Percentiles rank a stretch among this genome's conserved stretches.
These are phyloP conservation scores for Matsumyia berberina DNA, from an alignment of 2,888 invertebrate species.

Conservation along the genomic window DNA sequence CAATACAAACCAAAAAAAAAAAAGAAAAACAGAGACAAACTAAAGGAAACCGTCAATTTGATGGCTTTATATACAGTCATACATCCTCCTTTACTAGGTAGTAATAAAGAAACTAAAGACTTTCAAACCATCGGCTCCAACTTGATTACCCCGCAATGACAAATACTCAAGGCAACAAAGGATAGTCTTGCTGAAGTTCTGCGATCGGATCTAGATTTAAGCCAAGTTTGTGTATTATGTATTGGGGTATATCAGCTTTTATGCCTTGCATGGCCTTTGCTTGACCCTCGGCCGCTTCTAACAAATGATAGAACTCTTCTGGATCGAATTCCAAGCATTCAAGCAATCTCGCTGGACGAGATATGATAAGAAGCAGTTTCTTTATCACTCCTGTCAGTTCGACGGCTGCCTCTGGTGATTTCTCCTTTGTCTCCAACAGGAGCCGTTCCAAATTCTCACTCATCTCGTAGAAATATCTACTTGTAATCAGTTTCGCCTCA, in stretches of 20 bases:
- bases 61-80: no score
- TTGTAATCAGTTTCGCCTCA: conserved; percentile 96
- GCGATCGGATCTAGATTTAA: conserved; percentile 97
- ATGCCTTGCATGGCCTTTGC: conserved; percentile 91
- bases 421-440: conserved; percentile 96
- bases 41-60: no score
- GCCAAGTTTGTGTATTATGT: conserved; percentile 98
- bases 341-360: conserved; percentile 96
- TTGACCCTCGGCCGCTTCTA: conserved; percentile 98
- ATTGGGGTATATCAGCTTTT: conserved; percentile 97
- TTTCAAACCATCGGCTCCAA: no score
- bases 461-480: conserved; percentile 99
- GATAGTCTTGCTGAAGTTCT: conserved; percentile 89
- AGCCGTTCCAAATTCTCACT: conserved; percentile 98
- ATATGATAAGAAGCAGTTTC: conserved; percentile 96
- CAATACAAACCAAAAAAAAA: no score
- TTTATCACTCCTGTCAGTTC: conserved; percentile 95
- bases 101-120: no score
- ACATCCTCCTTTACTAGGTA: no score
- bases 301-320: conserved; percentile 97
- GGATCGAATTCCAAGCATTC: conserved; percentile 99
- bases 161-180: no score
- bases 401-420: conserved; percentile 94
- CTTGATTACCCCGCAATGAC: no score
- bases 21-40: no score